Conservation (phyloP, 2,113 vertebrate genomes). For the Microtus richardsoni region DNA sequence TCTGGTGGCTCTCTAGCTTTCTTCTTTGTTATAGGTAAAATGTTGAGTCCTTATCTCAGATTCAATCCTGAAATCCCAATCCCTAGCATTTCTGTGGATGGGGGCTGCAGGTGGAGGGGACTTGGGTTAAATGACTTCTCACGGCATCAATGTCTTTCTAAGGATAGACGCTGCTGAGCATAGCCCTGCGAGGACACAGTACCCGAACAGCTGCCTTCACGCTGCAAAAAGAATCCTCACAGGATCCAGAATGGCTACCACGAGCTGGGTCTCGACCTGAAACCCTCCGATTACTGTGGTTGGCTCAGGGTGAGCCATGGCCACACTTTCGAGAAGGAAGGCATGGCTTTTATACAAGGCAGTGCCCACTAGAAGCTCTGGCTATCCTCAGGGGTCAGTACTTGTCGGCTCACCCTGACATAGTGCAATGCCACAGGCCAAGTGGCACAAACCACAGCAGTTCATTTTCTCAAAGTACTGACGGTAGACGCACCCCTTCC, state of each 20-base stretch:
- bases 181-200: neutral
- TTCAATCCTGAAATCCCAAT: neutral
- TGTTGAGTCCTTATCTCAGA: neutral
- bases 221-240: neutral
- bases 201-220: neutral
- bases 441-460: too few relatives aligned
- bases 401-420: neutral
- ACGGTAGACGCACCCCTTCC: neutral
- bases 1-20: neutral
- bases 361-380: neutral
- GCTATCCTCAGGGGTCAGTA: neutral
- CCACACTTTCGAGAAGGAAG: neutral
- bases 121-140: neutral
- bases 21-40: neutral
- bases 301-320: neutral
- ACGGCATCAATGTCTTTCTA: neutral
- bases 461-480: neutral
- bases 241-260: neutral
- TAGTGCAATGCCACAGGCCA: too few relatives aligned
- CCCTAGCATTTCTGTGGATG: neutral
- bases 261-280: neutral
- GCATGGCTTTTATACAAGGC: neutral
- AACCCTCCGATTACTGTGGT: neutral
- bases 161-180: neutral
- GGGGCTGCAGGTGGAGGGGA: neutral